Conservation (phyloP, 2,113 vertebrate genomes). For the Bombycilla garrulus region DNA sequence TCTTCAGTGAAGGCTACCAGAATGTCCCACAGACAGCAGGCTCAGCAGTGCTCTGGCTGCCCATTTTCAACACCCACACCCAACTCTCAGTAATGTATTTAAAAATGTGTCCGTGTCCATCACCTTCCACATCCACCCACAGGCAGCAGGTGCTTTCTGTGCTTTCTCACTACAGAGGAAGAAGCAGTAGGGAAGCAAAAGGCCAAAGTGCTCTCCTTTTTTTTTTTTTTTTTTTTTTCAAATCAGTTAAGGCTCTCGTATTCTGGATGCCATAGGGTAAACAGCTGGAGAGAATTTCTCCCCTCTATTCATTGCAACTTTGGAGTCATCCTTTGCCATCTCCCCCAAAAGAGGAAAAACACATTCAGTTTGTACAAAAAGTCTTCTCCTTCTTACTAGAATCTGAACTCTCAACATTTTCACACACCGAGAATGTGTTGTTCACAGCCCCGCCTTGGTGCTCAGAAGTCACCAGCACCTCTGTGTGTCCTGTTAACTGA, state of each 20-base stretch:
- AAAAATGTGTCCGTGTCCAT: fast-evolving
- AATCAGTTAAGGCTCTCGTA: not conserved
- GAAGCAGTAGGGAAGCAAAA: not conserved
- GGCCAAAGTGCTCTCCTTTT: not conserved
- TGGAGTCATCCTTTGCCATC: not conserved
- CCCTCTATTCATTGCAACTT: not conserved
- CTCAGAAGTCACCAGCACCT: not conserved
- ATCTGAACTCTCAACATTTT: not conserved
- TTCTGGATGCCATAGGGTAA: not conserved
- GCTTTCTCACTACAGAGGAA: not conserved
- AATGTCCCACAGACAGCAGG: not conserved
- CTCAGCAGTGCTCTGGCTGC: not conserved
- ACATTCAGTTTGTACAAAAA: not conserved
- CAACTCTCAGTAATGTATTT: fast-evolving
- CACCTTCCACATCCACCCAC: not conserved
- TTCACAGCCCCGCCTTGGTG: not conserved
- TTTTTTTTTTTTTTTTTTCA: not conserved
- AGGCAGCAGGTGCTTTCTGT: not conserved
- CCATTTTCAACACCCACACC: fast-evolving
- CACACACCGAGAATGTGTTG: not conserved
- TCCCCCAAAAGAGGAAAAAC: not conserved
- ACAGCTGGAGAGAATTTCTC: not conserved
- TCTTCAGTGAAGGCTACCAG: not conserved
- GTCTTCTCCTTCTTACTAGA: not conserved
- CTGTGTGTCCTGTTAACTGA: not conserved